A percentile compares a stretch with the other conserved stretches of the same genome.
Evolutionary conservation across 2,113 vertebrate species (phyloP).

Genomic region (Xenotilapia longispinis): DNA sequence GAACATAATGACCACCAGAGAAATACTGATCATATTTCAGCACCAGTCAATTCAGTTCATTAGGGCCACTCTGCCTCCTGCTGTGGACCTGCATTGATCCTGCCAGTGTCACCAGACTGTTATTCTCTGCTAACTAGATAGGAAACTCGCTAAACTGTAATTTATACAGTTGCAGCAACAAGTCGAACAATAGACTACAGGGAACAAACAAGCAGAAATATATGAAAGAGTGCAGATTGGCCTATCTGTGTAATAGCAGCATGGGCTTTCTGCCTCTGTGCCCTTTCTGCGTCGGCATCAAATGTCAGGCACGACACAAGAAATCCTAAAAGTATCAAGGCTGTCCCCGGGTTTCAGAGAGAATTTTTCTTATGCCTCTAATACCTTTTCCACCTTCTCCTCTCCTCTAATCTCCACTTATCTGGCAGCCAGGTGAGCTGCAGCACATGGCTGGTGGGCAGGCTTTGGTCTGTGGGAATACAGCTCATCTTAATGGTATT

Average conservation of each 20-base stretch:
- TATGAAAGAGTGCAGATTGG: not conserved
- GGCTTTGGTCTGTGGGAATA: conserved; percentile 61
- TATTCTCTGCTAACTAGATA: conserved; percentile 52
- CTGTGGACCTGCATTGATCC: conserved; percentile 61
- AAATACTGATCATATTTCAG: conserved; percentile 74
- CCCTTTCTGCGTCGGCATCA: conserved; percentile 33
- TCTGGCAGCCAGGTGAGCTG: conserved; percentile 62
- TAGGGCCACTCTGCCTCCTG: conserved; percentile 64
- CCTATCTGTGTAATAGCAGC: not conserved
- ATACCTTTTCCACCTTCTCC: conserved; percentile 48
- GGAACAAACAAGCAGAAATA: conserved; percentile 16
- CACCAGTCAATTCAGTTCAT: conserved; percentile 67
- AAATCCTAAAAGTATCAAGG: conserved; percentile 55
- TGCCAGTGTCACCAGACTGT: conserved; percentile 49
- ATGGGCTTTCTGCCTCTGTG: not conserved
- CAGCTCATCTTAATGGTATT: conserved; percentile 59
- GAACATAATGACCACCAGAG: conserved; percentile 69
- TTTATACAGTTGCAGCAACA: conserved; percentile 14
- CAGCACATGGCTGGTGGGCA: conserved; percentile 61
- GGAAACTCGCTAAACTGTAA: conserved; percentile 41
- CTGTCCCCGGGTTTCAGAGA: conserved; percentile 44
- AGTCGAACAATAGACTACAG: conserved; percentile 10
- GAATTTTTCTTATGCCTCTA: conserved; percentile 40
- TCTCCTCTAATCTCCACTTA: conserved; percentile 66
- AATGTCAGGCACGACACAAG: conserved; percentile 56